A percentile compares a stretch with the other conserved stretches of the same genome.
phyloP scores from a whole-genome alignment of 2,113 vertebrate species.

The Platysteira castanea region DNA sequence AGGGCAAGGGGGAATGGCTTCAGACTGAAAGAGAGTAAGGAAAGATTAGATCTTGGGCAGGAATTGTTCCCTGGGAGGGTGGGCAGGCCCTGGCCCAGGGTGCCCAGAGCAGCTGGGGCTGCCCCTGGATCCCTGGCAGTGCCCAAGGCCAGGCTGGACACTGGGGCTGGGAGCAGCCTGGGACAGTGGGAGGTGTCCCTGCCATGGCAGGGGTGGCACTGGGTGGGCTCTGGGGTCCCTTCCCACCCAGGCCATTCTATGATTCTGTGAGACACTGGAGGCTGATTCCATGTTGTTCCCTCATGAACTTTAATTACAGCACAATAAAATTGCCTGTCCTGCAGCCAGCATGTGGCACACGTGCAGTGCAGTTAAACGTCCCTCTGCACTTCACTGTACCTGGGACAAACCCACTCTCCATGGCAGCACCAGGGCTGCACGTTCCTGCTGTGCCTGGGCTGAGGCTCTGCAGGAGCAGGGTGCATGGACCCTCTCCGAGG shows the following conservation, averaged over 20 bases:
- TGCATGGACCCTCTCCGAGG: fast-evolving
- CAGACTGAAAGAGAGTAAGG: not conserved
- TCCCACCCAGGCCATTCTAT: fast-evolving
- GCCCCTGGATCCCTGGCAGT: not conserved
- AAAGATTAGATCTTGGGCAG: not conserved
- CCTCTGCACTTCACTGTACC: fast-evolving
- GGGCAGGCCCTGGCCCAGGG: not conserved
- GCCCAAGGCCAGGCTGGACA: not conserved
- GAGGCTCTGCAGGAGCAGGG: not conserved
- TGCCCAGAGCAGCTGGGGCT: not conserved
- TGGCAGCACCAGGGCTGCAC: fast-evolving
- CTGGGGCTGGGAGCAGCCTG: not conserved
- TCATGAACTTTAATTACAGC: fast-evolving
- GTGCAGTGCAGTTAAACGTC: fast-evolving
- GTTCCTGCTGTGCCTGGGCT: fast-evolving
- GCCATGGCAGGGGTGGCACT: not conserved
- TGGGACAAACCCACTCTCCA: fast-evolving
- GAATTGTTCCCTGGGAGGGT: fast-evolving
- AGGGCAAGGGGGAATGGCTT: not conserved
- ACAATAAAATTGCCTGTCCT: fast-evolving
- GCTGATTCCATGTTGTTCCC: not conserved
- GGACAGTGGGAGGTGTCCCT: not conserved
- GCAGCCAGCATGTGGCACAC: fast-evolving
- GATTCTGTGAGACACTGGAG: fast-evolving
- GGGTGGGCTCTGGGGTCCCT: fast-evolving